Evolutionary conservation across 2,888 invertebrate species (phyloP).

Genomic region (Pedicia rivosa): DNA sequence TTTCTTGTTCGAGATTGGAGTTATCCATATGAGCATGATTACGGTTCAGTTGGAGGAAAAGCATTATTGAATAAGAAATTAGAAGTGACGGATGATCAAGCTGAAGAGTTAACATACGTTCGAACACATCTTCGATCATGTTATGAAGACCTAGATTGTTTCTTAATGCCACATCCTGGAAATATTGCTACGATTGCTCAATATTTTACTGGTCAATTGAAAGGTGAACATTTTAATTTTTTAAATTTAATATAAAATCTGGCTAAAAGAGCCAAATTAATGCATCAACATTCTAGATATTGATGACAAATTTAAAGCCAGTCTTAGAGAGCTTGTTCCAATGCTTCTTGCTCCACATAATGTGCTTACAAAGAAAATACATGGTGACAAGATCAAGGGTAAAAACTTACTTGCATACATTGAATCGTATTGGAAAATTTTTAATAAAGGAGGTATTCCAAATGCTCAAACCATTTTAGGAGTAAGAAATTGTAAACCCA

Average conservation of each 20-base stretch:
- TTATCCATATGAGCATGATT: conserved; percentile 6
- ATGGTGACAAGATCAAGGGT: not conserved
- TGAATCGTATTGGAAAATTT: conserved; percentile 1
- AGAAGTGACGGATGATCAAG: conserved; percentile 4
- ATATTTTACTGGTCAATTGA: not conserved
- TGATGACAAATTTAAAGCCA: not conserved
- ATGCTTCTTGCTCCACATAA: conserved; percentile 1
- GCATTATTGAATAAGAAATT: not conserved
- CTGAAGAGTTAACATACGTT: conserved; percentile 2
- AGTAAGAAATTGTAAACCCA: no score
- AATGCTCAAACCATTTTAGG: not conserved
- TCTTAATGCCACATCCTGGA: conserved; percentile 8
- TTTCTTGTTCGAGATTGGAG: conserved; percentile 7
- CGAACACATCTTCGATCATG: not conserved
- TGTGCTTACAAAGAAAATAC: not conserved
- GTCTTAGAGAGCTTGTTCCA: not conserved
- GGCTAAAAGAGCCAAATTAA: no score
- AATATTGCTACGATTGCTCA: not conserved
- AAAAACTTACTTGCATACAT: conserved; percentile 1
- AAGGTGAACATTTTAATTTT: not conserved
- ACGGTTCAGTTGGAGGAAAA: conserved; percentile 5
- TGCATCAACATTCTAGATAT: not conserved
- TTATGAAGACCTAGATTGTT: conserved; percentile 3
- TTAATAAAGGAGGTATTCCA: conserved; percentile 3
- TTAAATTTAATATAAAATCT: no score